These are phyloP conservation scores for Channa striata DNA, from an alignment of 2,797 vertebrate genomes.

Conservation along the genomic window DNA sequence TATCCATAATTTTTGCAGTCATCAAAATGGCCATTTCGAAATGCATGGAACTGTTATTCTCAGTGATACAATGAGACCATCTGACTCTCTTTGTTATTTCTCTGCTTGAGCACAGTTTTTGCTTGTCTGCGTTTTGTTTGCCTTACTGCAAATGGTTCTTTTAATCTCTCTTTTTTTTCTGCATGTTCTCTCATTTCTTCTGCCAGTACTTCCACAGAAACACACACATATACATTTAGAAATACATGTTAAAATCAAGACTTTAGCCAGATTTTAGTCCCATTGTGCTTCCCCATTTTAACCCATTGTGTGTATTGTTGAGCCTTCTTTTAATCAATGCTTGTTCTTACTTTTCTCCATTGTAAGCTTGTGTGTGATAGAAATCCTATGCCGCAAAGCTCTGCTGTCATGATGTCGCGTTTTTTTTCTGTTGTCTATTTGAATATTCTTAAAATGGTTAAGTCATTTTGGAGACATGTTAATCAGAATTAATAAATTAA, in stretches of 20 bases:
- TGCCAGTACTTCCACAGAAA: slow-evolving; percentile 31
- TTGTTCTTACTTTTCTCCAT: slow-evolving; percentile 30
- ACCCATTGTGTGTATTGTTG: slow-evolving; percentile 14
- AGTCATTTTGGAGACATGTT: slow-evolving; percentile 16
- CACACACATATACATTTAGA: slow-evolving; percentile 36
- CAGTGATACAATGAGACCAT: slow-evolving; percentile 29
- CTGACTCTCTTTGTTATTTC: slow-evolving; percentile 10
- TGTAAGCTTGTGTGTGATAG: slow-evolving; percentile 27
- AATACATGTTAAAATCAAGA: slow-evolving; percentile 24
- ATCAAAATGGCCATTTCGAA: slow-evolving; percentile 43
- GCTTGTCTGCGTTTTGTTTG: slow-evolving; percentile 31
- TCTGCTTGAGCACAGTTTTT: slow-evolving; percentile 31
- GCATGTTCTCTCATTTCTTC: slow-evolving; percentile 58
- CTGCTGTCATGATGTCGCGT: slow-evolving; percentile 43
- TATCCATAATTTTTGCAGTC: slow-evolving; percentile 40
- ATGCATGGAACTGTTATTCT: slow-evolving; percentile 50
- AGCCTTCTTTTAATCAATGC: slow-evolving; percentile 12
- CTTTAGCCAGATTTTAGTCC: slow-evolving; percentile 6
- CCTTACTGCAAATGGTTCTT: background rate
- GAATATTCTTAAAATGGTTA: no score
- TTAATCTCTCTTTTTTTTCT: slow-evolving; percentile 39
- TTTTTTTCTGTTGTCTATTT: background rate
- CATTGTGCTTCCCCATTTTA: slow-evolving; percentile 39
- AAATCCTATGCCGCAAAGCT: slow-evolving; percentile 43
- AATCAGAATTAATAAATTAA: slow-evolving; percentile 12